These are phyloP conservation scores for Philypnodon macrostomus DNA, from an alignment of 2,797 vertebrate genomes.

Conservation along the genomic window DNA sequence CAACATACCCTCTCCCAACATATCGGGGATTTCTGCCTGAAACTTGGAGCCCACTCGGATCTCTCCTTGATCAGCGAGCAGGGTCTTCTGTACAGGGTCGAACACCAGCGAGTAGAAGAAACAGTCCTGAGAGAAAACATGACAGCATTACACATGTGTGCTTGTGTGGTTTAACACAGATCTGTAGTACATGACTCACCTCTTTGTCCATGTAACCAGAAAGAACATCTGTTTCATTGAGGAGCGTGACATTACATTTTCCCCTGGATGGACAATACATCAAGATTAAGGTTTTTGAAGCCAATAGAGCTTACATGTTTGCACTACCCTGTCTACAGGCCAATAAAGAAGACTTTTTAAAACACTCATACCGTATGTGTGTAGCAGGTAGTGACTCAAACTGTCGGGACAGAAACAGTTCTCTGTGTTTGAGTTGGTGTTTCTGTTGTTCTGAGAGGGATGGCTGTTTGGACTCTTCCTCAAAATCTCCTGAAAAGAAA, in stretches of 20 bases:
- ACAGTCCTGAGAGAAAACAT: slow-evolving; percentile 78
- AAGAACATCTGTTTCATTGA: slow-evolving; percentile 93
- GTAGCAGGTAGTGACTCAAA: slow-evolving; percentile 93
- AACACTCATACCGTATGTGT: slow-evolving; percentile 84
- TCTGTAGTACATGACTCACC: slow-evolving; percentile 64
- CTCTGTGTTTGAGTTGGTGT: slow-evolving; percentile 93
- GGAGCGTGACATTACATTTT: slow-evolving; percentile 93
- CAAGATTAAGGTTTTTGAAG: neutral
- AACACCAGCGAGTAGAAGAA: slow-evolving; percentile 96
- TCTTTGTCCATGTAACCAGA: slow-evolving; percentile 91
- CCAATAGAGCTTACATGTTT: too few species aligned
- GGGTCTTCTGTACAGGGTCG: slow-evolving; percentile 92
- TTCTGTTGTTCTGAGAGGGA: slow-evolving; percentile 86
- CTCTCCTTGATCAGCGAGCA: slow-evolving; percentile 92
- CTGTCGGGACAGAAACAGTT: slow-evolving; percentile 91
- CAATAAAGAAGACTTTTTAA: too few species aligned
- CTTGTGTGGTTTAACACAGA: neutral
- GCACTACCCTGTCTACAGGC: too few species aligned
- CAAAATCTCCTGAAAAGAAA: slow-evolving; percentile 83
- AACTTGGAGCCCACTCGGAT: slow-evolving; percentile 94
- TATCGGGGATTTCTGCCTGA: slow-evolving; percentile 93
- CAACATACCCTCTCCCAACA: slow-evolving; percentile 82
- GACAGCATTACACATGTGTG: neutral
- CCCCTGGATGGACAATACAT: slow-evolving; percentile 73
- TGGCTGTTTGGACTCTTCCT: slow-evolving; percentile 94